These are phyloP conservation scores for Acanthosepion esculentum DNA, from an alignment of 2,888 invertebrate genomes.

Conservation along the genomic window DNA sequence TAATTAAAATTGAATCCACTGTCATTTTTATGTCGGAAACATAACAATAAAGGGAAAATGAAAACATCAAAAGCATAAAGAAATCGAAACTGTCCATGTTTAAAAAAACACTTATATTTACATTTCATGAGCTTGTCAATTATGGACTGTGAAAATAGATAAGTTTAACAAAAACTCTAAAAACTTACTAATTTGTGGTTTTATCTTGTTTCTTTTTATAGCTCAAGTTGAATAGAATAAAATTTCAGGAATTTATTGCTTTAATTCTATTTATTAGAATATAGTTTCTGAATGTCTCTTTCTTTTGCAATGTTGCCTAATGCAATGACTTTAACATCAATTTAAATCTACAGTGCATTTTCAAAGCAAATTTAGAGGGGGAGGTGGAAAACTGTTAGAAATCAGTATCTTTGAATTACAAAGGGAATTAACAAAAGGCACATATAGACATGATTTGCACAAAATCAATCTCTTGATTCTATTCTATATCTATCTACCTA, in stretches of 20 bases:
- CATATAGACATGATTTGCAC: conserved; percentile 3
- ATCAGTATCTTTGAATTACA: conserved; percentile 8
- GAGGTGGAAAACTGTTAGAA: not conserved
- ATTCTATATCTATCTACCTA: not conserved
- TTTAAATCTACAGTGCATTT: not conserved
- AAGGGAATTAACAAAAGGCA: conserved; percentile 21
- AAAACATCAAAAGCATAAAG: not conserved
- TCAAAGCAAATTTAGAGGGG: not conserved
- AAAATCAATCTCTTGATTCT: not conserved
- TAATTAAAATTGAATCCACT: conserved; percentile 13
- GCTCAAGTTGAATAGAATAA: not conserved
- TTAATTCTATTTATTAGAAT: conserved; percentile 18
- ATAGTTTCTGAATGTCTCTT: not conserved
- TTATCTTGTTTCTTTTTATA: not conserved
- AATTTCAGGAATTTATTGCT: not conserved
- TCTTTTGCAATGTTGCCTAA: not conserved
- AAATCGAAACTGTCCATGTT: not conserved
- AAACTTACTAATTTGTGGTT: not conserved
- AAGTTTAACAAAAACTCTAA: not conserved
- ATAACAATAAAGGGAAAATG: not conserved
- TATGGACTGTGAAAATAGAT: conserved; percentile 5
- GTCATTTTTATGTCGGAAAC: not conserved
- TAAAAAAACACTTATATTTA: not conserved
- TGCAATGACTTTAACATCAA: not conserved
- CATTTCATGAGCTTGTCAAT: not conserved